These are phyloP conservation scores for Prenolepis imparis DNA, from an alignment of 2,888 invertebrate species.

Conservation along the genomic window DNA sequence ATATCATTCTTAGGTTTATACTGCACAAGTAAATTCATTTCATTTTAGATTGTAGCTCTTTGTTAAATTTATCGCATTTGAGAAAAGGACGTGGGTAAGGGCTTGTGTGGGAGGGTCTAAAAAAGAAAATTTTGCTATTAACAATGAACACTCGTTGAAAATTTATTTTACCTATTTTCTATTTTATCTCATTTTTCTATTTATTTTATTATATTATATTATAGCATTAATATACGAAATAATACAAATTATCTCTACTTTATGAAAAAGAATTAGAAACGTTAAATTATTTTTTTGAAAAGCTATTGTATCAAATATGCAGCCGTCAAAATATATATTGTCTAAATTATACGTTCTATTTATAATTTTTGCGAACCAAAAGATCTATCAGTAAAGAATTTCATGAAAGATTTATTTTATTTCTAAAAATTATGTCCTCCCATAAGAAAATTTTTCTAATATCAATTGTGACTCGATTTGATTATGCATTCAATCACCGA, in stretches of 20 bases:
- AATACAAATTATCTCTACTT: not conserved
- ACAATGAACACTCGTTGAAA: not conserved
- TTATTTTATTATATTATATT: not conserved
- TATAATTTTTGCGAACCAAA: not conserved
- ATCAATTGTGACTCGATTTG: not conserved
- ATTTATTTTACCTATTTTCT: not conserved
- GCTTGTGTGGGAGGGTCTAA: not conserved
- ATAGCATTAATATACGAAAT: not conserved
- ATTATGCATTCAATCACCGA: not conserved
- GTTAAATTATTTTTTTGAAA: not conserved
- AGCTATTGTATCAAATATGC: not conserved
- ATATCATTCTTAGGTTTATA: too few species aligned
- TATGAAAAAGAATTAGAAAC: not conserved
- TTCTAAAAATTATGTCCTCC: not conserved
- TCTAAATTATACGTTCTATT: not conserved
- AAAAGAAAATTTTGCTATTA: conserved; percentile 2
- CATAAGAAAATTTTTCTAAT: not conserved
- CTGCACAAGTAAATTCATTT: conserved; percentile 20
- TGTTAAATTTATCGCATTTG: not conserved
- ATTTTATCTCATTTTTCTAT: not conserved
- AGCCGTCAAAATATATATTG: not conserved
- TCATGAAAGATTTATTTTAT: not conserved
- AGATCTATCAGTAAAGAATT: not conserved
- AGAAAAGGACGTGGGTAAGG: not conserved
- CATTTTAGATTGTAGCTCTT: not conserved